Conservation (phyloP, 2,888 invertebrate species). For the Latrodectus elegans region DNA sequence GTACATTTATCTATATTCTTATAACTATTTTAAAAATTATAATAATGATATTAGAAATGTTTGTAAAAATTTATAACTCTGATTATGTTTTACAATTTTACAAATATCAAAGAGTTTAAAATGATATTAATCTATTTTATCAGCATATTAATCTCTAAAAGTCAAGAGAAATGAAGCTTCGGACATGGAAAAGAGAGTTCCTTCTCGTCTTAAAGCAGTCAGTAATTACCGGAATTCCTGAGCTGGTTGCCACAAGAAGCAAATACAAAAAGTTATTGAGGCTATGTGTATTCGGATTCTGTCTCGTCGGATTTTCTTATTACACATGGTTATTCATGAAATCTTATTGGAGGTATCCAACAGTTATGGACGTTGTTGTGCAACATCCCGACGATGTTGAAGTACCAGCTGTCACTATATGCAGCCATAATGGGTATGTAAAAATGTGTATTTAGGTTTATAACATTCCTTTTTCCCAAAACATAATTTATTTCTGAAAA, state of each 20-base stretch:
- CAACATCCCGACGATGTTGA: slow-evolving; percentile 24
- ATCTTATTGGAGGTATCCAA: slow-evolving; percentile 53
- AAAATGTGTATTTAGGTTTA: no score
- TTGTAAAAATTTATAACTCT: no score
- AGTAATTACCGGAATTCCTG: slow-evolving; percentile 49
- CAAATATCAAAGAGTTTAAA: no score
- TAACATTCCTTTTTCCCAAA: no score
- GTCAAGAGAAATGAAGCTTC: slow-evolving; percentile 9
- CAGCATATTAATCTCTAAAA: no score
- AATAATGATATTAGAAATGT: no score
- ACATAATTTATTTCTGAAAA: no score
- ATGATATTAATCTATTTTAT: no score
- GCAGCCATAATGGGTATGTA: slow-evolving; percentile 54
- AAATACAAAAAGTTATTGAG: slow-evolving; percentile 12
- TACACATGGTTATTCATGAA: slow-evolving; percentile 21
- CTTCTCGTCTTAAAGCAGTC: slow-evolving; percentile 26
- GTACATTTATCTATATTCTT: no score
- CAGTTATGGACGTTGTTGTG: slow-evolving; percentile 47
- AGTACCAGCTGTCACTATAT: slow-evolving; percentile 51
- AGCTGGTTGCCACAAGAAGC: slow-evolving; percentile 25
- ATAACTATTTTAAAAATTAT: no score
- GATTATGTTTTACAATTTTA: no score
- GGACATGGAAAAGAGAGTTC: slow-evolving; percentile 13
- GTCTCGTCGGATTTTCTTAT: slow-evolving; percentile 43
- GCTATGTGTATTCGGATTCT: slow-evolving; percentile 18